A percentile compares a stretch with the other conserved stretches of the same genome.
phyloP scores from a whole-genome alignment of 2,888 invertebrate species.

The Isoperla grammatica region DNA sequence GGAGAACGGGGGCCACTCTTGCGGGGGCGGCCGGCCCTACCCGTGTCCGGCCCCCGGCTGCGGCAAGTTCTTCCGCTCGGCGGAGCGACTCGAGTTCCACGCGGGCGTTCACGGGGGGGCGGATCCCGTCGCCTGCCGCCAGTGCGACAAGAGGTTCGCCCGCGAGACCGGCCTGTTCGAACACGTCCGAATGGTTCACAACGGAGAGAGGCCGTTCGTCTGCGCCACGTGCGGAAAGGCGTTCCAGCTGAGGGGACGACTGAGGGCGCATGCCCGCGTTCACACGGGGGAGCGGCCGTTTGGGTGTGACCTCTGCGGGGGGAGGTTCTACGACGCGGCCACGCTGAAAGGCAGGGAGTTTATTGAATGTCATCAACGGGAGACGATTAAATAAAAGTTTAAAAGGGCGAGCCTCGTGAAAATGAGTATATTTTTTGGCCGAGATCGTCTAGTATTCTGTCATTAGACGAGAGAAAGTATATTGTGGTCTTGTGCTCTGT shows the following conservation, averaged over 20 bases:
- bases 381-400: no score
- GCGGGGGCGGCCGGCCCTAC: slow-evolving; percentile 13
- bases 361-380: no score
- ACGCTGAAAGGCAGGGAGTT: slow-evolving; percentile 22
- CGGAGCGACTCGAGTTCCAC: slow-evolving; percentile 30
- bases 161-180: slow-evolving; percentile 25
- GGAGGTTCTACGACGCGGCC: slow-evolving; percentile 31
- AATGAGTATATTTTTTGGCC: no score
- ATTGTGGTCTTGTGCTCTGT: no score
- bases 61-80: slow-evolving; percentile 28
- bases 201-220: slow-evolving; percentile 25
- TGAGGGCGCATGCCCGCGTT: slow-evolving; percentile 28
- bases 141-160: slow-evolving; percentile 30
- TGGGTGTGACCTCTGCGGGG: slow-evolving; percentile 30
- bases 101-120: slow-evolving; percentile 25
- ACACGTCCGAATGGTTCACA: slow-evolving; percentile 27
- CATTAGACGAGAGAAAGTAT: no score
- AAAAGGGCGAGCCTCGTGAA: no score
- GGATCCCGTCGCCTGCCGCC: slow-evolving; percentile 25
- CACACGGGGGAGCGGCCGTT: slow-evolving; percentile 32
- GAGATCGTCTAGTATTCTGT: no score
- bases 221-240: slow-evolving; percentile 27
- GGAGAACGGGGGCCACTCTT: slow-evolving; percentile 17
- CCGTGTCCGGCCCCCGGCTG: slow-evolving; percentile 25
- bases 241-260: slow-evolving; percentile 26